Percentiles rank a stretch among this genome's conserved stretches.
Conservation (phyloP, 2,797 vertebrate species). For the Bovichtus variegatus region DNA sequence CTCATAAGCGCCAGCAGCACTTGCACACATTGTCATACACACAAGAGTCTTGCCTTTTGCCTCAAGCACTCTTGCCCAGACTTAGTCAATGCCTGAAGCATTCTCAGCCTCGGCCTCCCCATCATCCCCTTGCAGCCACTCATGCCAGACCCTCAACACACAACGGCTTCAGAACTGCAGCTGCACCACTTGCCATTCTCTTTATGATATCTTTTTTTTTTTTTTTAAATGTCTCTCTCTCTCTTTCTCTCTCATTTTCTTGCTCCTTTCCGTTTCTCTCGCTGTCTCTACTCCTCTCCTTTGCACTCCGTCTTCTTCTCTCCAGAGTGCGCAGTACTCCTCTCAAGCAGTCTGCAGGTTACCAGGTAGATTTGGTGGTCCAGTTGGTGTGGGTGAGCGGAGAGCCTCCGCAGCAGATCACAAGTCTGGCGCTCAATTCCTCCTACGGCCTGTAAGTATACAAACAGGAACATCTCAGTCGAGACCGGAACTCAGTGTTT, state of each 20-base stretch:
- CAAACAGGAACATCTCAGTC: neutral
- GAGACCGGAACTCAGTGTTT: neutral
- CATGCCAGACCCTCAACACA: slow-evolving; percentile 48
- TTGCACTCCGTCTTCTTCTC: neutral
- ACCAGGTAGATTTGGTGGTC: slow-evolving; percentile 96
- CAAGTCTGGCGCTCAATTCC: slow-evolving; percentile 95
- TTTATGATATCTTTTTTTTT: slow-evolving; percentile 20
- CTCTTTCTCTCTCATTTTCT: slow-evolving; percentile 3
- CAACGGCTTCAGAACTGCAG: slow-evolving; percentile 46
- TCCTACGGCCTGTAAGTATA: slow-evolving; percentile 89
- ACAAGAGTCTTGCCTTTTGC: slow-evolving; percentile 64
- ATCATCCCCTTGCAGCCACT: slow-evolving; percentile 56
- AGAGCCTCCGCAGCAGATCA: slow-evolving; percentile 97
- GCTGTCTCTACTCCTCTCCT: too few species aligned
- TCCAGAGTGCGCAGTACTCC: slow-evolving; percentile 94
- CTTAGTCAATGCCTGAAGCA: slow-evolving; percentile 65
- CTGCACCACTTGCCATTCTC: slow-evolving; percentile 46
- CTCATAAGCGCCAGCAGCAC: slow-evolving; percentile 28
- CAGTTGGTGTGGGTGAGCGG: slow-evolving; percentile 98
- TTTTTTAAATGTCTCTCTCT: neutral
- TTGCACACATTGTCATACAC: slow-evolving; percentile 34
- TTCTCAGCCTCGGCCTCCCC: slow-evolving; percentile 60
- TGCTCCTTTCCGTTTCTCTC: neutral
- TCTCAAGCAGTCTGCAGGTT: slow-evolving; percentile 96
- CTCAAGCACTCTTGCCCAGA: slow-evolving; percentile 71